Evolutionary conservation across 30 jellyfish, hydroid and myxozoan species (phyloP), one percentile per base, ranked within the genome.

Genomic region (Turritopsis rubra): DNA sequence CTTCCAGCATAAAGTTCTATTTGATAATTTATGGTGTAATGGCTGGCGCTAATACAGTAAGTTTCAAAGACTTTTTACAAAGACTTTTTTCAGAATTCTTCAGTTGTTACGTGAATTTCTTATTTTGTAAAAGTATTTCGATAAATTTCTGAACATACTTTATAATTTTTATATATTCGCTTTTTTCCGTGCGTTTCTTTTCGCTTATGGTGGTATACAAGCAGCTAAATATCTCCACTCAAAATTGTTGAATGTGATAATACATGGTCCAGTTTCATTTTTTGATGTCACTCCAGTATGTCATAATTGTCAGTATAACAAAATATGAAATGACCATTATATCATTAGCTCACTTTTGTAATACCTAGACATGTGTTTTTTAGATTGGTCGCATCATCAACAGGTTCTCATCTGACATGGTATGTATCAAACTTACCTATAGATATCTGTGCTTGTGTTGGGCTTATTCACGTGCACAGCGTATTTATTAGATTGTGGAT

Each of bases 261-360:
- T 94, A 20, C 54, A 73, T 4, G 96, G 95, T 4, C 91, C 94
- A 0, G 87, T 94, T 52, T 18, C 86, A 1, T 94, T 94, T 66
- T 94, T 94, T 71, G 99, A 94, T 83, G 89, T 83, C 72, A 94
- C 97, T 17, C 99, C 99, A 71, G 99, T 94, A 79, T 78, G 97
- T 77, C 21, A 20, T 1, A 30, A 18, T 78, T 78, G n/a, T n/a
- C n/a, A n/a, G n/a, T n/a, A n/a, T n/a, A n/a, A n/a, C n/a, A n/a
- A n/a, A n/a, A n/a, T n/a, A n/a, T n/a, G n/a, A n/a, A n/a, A n/a
- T n/a, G n/a, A n/a, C n/a, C n/a, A n/a, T n/a, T n/a, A n/a, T n/a
- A n/a, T n/a, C n/a, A 41, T 41, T 5, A 3, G 13, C 60, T 41
- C 5, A 41, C 9, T 41, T 5, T 13, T 41, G 60, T 3, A 41